Percentiles rank a stretch among this genome's conserved stretches.
phyloP scores from a whole-genome alignment of 2,797 vertebrate species.

The Momotus momota region DNA sequence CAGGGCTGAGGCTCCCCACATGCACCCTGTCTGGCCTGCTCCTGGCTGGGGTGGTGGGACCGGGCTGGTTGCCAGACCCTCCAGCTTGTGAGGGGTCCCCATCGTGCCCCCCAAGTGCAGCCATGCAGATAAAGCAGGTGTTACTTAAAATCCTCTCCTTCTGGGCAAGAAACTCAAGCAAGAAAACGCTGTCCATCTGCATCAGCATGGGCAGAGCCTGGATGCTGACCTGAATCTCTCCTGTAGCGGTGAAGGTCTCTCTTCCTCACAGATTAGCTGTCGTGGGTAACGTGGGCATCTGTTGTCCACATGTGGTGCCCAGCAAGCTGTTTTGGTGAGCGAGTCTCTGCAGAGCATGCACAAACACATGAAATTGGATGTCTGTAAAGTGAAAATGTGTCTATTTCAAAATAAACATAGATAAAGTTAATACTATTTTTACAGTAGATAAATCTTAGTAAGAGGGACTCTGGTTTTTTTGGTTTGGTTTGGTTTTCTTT shows the following conservation, averaged over 20 bases:
- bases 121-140: neutral
- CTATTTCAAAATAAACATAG: neutral
- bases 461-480: neutral
- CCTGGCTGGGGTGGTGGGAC: neutral
- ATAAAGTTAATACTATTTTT: neutral
- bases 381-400: accelerated
- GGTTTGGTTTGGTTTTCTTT: neutral
- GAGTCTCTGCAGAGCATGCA: accelerated
- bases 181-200: accelerated
- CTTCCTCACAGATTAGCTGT: neutral
- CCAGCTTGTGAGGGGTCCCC: accelerated
- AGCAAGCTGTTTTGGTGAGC: neutral
- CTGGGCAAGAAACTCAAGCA: neutral
- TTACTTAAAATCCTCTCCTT: neutral
- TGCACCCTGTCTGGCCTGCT: neutral
- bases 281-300: neutral
- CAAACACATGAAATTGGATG: neutral
- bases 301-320: accelerated
- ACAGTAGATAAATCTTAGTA: accelerated
- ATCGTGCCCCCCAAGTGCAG: accelerated
- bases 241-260: accelerated
- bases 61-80: neutral
- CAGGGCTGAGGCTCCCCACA: too few species aligned
- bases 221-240: neutral
- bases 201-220: neutral